Percentiles rank a stretch among this genome's conserved stretches.
Evolutionary conservation across 2,888 invertebrate genomes (phyloP).

Genomic region (Zootermopsis nevadensis): DNA sequence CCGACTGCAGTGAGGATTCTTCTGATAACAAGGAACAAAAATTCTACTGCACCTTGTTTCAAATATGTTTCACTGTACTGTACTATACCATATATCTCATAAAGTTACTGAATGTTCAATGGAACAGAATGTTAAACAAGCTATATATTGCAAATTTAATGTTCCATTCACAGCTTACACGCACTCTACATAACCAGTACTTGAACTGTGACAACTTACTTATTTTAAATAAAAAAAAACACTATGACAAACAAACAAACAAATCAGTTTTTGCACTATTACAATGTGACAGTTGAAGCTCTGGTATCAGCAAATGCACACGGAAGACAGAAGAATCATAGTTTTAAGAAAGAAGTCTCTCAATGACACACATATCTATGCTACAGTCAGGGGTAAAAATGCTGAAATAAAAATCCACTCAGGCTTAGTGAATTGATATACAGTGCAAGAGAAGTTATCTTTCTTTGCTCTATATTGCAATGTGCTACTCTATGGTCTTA

Average conservation of each 20-base stretch:
- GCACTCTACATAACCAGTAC: background rate
- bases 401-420: constrained; percentile 1
- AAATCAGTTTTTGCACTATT: background rate
- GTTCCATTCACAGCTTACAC: constrained; percentile 3
- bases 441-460: constrained; percentile 12
- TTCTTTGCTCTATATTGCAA: background rate
- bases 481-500: background rate
- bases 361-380: constrained; percentile 13
- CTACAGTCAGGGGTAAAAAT: background rate
- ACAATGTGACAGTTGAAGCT: background rate
- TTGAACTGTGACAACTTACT: background rate
- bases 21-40: background rate
- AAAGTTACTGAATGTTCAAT: background rate
- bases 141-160: too few species aligned
- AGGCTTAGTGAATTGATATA: constrained; percentile 5
- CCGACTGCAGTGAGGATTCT: background rate
- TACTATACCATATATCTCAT: background rate
- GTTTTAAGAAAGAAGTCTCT: background rate
- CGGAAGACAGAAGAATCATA: constrained; percentile 36
- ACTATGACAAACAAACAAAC: background rate
- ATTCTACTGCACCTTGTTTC: background rate
- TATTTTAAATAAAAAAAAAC: background rate
- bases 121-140: background rate
- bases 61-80: background rate
- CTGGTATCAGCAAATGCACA: constrained; percentile 14